These are phyloP conservation scores for Galerucella calmariensis DNA, from an alignment of 2,888 invertebrate species.

Conservation along the genomic window DNA sequence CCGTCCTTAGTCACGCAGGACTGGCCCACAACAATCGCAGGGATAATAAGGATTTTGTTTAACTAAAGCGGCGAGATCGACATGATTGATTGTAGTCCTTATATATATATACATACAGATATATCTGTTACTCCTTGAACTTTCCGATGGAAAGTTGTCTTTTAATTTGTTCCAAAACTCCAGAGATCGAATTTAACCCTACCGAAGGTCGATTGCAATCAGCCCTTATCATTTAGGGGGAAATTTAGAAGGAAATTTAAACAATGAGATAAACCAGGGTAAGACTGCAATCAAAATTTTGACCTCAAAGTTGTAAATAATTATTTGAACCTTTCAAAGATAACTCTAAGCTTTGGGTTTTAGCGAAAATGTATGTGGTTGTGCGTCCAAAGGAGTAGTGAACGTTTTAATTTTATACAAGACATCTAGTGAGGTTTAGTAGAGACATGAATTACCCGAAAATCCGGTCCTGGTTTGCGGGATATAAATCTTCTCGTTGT, in stretches of 20 bases:
- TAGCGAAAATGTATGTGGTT: no score
- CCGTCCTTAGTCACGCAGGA: constrained; percentile 27
- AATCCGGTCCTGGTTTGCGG: constrained; percentile 33
- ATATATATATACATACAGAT: background rate
- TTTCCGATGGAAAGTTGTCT: background rate
- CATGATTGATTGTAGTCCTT: constrained; percentile 3
- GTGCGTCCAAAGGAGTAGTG: no score
- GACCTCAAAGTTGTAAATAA: no score
- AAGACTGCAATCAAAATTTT: no score
- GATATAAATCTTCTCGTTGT: constrained; percentile 53
- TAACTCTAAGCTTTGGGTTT: no score
- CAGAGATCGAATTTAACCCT: no score
- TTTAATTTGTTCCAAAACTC: no score
- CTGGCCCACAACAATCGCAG: background rate
- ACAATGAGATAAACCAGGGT: no score
- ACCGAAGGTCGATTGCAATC: no score
- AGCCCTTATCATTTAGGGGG: no score
- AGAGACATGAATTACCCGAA: constrained; percentile 27
- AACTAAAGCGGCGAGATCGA: background rate
- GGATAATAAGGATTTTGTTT: constrained; percentile 7
- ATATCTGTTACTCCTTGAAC: background rate
- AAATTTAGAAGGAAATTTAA: no score
- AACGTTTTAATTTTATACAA: constrained; percentile 17
- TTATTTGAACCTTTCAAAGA: no score
- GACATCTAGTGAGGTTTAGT: constrained; percentile 4